Conservation (phyloP, 2,888 invertebrate genomes). For the Conchocele bisecta region DNA sequence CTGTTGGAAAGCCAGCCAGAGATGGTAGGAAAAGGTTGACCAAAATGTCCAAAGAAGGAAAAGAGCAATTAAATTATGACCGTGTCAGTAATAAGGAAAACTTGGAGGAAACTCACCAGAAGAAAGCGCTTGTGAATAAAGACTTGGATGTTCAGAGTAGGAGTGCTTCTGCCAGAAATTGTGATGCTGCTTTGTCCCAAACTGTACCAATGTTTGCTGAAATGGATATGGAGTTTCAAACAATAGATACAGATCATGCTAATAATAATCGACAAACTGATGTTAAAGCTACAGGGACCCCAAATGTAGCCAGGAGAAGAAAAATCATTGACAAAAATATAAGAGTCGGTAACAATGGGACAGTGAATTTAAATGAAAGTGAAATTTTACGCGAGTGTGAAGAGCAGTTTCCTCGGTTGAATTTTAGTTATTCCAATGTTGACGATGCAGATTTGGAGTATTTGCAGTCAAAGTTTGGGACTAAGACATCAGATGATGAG, state of each 20-base stretch:
- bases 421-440: constrained; percentile 69
- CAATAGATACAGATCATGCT: not conserved
- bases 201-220: not conserved
- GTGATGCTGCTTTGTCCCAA: constrained; percentile 8
- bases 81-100: constrained; percentile 47
- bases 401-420: constrained; percentile 54
- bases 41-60: constrained; percentile 19
- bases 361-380: constrained; percentile 54
- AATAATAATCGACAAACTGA: not conserved
- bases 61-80: constrained; percentile 1
- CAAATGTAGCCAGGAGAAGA: constrained; percentile 56
- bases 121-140: constrained; percentile 35
- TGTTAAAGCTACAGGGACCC: constrained; percentile 45
- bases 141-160: constrained; percentile 16
- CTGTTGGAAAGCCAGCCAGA: constrained; percentile 3
- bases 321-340: constrained; percentile 69
- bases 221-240: not conserved
- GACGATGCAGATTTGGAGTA: constrained; percentile 63
- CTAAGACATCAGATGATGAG: constrained; percentile 12
- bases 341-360: constrained; percentile 41
- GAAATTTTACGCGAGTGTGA: constrained; percentile 47
- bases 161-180: not conserved
- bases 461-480: constrained; percentile 46
- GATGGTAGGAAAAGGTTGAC: constrained; percentile 35
- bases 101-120: constrained; percentile 7